A percentile compares a stretch with the other conserved stretches of the same genome.
Evolutionary conservation across 2,888 invertebrate genomes (phyloP).

Genomic region (Leuctra nigra): DNA sequence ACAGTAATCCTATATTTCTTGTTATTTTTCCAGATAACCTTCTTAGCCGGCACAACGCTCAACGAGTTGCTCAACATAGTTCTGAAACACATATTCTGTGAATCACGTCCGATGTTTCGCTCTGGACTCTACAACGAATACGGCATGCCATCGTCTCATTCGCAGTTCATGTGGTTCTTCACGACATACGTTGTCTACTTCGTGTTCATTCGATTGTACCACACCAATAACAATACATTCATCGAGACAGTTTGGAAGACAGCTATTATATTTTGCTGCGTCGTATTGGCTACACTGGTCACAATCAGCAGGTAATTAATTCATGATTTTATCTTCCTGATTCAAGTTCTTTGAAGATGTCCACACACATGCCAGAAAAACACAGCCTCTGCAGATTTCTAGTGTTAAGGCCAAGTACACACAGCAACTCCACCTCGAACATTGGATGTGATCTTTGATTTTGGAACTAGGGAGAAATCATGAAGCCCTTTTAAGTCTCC

Average conservation of each 20-base stretch:
- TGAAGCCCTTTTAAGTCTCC: no score
- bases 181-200: slow-evolving; percentile 77
- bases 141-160: slow-evolving; percentile 89
- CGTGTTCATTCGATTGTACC: slow-evolving; percentile 77
- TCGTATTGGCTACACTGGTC: slow-evolving; percentile 30
- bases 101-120: slow-evolving; percentile 67
- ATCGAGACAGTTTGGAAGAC: slow-evolving; percentile 62
- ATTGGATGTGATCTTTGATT: not conserved
- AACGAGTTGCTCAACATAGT: slow-evolving; percentile 74
- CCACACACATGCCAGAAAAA: no score
- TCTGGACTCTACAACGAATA: slow-evolving; percentile 64
- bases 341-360: no score
- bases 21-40: slow-evolving; percentile 64
- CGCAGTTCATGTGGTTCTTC: slow-evolving; percentile 90
- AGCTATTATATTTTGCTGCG: slow-evolving; percentile 27
- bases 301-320: slow-evolving; percentile 33
- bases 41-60: slow-evolving; percentile 68
- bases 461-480: not conserved
- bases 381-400: no score
- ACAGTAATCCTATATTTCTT: not conserved
- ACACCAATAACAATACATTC: slow-evolving; percentile 71
- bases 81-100: slow-evolving; percentile 74
- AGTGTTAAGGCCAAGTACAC: no score
- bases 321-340: no score
- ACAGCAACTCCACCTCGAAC: no score